Conservation (phyloP, 2,113 vertebrate species). For the Odocoileus virginianus region DNA sequence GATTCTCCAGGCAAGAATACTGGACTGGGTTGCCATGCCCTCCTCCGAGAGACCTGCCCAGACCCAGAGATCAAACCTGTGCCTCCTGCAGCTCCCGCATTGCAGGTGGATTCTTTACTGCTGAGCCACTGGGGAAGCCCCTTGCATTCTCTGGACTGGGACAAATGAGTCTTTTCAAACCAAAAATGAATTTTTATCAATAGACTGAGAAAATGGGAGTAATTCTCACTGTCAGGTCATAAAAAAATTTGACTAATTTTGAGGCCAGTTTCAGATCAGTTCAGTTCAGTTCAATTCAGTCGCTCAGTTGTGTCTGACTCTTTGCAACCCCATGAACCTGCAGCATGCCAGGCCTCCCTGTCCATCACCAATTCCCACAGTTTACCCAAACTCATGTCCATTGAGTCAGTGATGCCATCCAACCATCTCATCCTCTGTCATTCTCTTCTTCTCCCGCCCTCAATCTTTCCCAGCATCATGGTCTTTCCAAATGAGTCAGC, state of each 20-base stretch:
- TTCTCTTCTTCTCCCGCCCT: neutral
- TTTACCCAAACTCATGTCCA: neutral
- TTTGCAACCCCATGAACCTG: neutral
- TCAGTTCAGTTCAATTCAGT: neutral
- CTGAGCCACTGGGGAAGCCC: neutral
- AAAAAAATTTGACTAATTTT: neutral
- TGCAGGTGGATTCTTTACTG: accelerated
- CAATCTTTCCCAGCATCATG: neutral
- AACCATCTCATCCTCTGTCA: neutral
- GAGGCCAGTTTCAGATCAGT: neutral
- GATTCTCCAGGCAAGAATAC: neutral
- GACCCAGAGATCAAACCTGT: neutral
- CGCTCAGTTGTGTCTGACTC: accelerated
- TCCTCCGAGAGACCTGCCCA: neutral
- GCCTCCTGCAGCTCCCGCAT: neutral
- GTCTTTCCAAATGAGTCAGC: neutral
- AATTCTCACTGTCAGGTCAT: neutral
- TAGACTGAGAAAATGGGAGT: neutral
- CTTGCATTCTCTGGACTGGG: neutral
- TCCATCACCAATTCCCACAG: neutral
- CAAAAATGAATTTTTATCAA: neutral
- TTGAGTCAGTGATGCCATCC: neutral
- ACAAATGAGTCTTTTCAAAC: neutral
- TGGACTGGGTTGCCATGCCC: neutral
- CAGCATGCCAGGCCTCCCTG: neutral